Evolutionary conservation across 2,888 invertebrate species (phyloP).

Genomic region (Trachelus stipa): DNA sequence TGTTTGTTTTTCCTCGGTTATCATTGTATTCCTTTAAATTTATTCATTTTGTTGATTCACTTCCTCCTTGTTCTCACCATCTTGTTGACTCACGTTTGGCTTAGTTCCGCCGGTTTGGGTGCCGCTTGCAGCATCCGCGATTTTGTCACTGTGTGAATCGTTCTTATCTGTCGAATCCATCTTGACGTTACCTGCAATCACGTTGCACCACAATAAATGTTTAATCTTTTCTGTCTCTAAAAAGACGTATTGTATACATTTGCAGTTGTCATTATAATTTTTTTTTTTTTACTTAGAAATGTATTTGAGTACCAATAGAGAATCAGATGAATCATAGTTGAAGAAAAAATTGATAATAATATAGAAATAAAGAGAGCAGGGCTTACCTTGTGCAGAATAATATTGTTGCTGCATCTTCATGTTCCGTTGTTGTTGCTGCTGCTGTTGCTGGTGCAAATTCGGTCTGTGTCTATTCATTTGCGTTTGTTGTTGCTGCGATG

Average conservation of each 20-base stretch:
- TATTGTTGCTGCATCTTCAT: slow-evolving; percentile 69
- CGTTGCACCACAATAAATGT: background rate
- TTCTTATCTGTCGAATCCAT: slow-evolving; percentile 62
- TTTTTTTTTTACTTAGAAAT: background rate
- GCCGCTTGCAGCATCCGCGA: slow-evolving; percentile 53
- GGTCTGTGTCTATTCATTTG: slow-evolving; percentile 57
- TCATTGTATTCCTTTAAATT: slow-evolving; percentile 22
- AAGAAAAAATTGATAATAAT: background rate
- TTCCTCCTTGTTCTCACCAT: slow-evolving; percentile 62
- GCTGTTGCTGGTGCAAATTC: slow-evolving; percentile 61
- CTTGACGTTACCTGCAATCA: slow-evolving; percentile 59
- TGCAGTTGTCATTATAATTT: background rate
- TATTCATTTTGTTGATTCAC: slow-evolving; percentile 64
- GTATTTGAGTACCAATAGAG: background rate
- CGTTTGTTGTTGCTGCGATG: slow-evolving; percentile 59
- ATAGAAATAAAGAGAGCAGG: background rate
- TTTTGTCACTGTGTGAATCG: slow-evolving; percentile 63
- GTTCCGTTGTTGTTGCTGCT: slow-evolving; percentile 55
- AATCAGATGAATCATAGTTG: background rate
- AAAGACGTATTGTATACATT: too few relatives aligned
- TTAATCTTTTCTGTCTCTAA: background rate
- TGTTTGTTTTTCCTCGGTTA: background rate
- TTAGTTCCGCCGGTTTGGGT: slow-evolving; percentile 56
- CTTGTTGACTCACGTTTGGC: slow-evolving; percentile 58
- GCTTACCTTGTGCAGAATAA: slow-evolving; percentile 68